Evolutionary conservation across 2,113 vertebrate species (phyloP), one percentile per base, ranked within the genome.

Genomic region (Gracilinanus agilis): DNA sequence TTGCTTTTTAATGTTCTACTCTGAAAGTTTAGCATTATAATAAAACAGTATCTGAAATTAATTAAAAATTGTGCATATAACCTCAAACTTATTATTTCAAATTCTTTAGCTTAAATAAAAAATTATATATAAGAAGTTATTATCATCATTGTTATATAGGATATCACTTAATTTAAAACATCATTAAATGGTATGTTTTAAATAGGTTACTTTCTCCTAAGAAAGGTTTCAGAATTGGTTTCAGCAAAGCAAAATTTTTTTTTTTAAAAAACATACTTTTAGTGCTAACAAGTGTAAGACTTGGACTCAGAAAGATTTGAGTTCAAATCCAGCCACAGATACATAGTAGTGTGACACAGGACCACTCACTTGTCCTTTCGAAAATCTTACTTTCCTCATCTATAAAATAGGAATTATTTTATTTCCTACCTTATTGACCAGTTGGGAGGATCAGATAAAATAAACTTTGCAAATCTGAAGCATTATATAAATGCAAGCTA

Each of bases 61-160:
- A 89, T 93, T 67, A 92, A 93, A 55, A 54, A 55, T 19, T 94
- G 40, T 34, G 21, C 9, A 92, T 3, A 40, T 9, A 58, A 91
- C 10, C 53, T 94, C 53, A 90, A 88, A 0, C 58, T 23, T 55
- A 90, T 58, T 90, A 10, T 53, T 40, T 53, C 12, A 16, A 11
- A 94, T 61, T 94, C 67, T 89, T 94, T n/a, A 75, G 67, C 12
- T 93, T 53, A 91, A 44, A 90, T 67, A 56, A 93, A n/a, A 93
- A 93, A 90, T 19, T 49, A 0, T 88, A 24, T 44, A 88, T 83
- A 44, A 92, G 92, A 89, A 40, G 3, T 29, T 49, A 92, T 40
- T 94, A 40, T 53, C 54, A 91, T n/a, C 61, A 89, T 91, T 61
- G 44, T 93, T 94, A 88, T 90, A 94, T 27, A 89, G 24, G n/a